Base-by-base conservation (phyloP, 37 sponge, comb jelly and placozoan species). In the Ianthella basta region DNA sequence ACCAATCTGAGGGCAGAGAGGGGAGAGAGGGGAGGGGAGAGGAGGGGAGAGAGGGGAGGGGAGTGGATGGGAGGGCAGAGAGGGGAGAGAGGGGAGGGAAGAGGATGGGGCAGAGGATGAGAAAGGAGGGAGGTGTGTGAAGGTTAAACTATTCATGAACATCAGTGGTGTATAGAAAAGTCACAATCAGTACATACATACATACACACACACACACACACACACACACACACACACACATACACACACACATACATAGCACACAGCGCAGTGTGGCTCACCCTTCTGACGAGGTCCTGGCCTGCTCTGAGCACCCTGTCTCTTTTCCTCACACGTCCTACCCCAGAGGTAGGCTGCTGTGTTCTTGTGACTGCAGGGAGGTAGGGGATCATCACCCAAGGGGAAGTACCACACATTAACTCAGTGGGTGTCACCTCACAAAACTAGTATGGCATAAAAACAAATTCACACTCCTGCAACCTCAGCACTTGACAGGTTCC, bases 161-260 rank as follows among this genome's bases (percentile, higher is more conserved):
- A 8, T 44, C 8, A 8, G 50, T 44, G 50, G 50, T 44, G 50
- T 8, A 44, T 44, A 8, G 50, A 44, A 44, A 8, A n/a, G n/a
- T 15, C 27, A 80, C 8, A 34, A 54, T 20, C 14, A 54, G 53
- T 23, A 59, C 60, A 59, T 59, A n/a, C n/a, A 21, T 59, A 20
- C 20, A 59, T 20, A 59, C 60, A 59, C 60, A 59, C 60, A 59
- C 60, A 59, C 60, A 59, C 60, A 59, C 60, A 68, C 72, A 20
- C 24, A 20, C 77, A 74, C 77, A 74, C 77, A 74, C 77, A 29
- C 38, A 29, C 77, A 74, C 77, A 40, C 79, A 78, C 79, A 39
- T 25, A 1, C 53, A 37, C 79, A 78, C 79, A 78, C 53, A 78
- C 55, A 78, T 38, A 74, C 77, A 78, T 21, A 78, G n/a, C 2